Conservation (phyloP, 2,797 vertebrate genomes). For the Scolopax bukidnonensis region DNA sequence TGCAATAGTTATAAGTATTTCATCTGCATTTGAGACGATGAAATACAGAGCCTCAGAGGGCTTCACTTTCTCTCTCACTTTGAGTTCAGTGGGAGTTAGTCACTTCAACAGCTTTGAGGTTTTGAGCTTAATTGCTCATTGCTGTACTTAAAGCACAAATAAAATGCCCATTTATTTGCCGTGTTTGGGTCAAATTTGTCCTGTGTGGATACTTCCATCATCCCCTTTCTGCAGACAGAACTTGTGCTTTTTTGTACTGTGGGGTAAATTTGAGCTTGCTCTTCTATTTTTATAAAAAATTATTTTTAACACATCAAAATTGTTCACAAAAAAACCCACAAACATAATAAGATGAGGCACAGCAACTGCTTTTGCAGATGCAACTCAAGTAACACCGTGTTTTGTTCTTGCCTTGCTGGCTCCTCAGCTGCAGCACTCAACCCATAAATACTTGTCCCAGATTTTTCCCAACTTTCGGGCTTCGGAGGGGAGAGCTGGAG, state of each 20-base stretch:
- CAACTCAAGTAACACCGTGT: not conserved
- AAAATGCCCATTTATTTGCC: slow-evolving; percentile 5
- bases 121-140: slow-evolving; percentile 24
- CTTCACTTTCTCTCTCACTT: not conserved
- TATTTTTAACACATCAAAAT: not conserved
- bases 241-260: not conserved
- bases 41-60: not conserved
- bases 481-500: not conserved
- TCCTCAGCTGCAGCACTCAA: not conserved
- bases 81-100: not conserved
- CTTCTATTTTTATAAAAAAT: slow-evolving; percentile 16
- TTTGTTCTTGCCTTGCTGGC: not conserved
- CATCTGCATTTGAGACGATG: not conserved
- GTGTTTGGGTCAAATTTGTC: not conserved
- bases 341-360: not conserved
- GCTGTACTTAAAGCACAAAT: slow-evolving; percentile 9
- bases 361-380: slow-evolving; percentile 53
- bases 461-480: slow-evolving; percentile 24
- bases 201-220: not conserved
- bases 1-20: slow-evolving; percentile 31
- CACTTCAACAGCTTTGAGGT: slow-evolving; percentile 5
- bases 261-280: not conserved
- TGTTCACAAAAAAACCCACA: not conserved
- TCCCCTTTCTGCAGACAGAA: not conserved
- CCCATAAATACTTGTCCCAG: not conserved